These are phyloP conservation scores for Cranoglanis bouderius DNA, from an alignment of 2,113 vertebrate genomes.

Conservation along the genomic window DNA sequence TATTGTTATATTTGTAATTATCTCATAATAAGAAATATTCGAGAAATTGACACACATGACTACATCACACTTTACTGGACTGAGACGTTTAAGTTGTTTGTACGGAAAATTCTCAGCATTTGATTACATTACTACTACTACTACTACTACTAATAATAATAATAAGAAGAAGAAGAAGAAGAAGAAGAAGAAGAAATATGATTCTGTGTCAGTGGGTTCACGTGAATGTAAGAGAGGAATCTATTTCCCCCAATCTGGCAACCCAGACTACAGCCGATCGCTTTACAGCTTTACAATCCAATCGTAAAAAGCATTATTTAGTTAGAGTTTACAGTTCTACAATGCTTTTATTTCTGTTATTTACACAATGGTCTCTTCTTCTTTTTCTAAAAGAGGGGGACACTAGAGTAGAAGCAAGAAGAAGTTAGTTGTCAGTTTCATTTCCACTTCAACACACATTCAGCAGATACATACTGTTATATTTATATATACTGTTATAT, in stretches of 20 bases:
- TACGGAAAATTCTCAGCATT: no score
- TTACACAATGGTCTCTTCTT: neutral
- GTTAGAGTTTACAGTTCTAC: neutral
- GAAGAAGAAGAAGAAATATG: neutral
- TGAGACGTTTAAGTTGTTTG: no score
- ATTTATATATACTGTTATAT: no score
- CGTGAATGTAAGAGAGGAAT: neutral
- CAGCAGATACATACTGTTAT: neutral
- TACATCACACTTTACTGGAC: no score
- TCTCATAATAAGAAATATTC: no score
- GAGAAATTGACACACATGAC: no score
- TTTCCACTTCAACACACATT: neutral
- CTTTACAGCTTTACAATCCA: neutral
- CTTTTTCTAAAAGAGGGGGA: neutral
- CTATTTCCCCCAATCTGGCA: neutral
- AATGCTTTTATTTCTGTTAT: neutral
- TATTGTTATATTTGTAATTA: no score
- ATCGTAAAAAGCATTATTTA: neutral
- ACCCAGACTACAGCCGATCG: neutral
- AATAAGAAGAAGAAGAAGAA: neutral
- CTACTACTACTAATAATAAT: neutral
- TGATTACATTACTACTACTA: neutral
- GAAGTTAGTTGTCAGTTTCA: no score
- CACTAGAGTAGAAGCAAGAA: neutral
- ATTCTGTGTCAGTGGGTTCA: neutral